A percentile compares a stretch with the other conserved stretches of the same genome.
These are phyloP conservation scores for Micrasema minimum DNA, from an alignment of 1,140 invertebrate genomes.

Conservation along the genomic window DNA sequence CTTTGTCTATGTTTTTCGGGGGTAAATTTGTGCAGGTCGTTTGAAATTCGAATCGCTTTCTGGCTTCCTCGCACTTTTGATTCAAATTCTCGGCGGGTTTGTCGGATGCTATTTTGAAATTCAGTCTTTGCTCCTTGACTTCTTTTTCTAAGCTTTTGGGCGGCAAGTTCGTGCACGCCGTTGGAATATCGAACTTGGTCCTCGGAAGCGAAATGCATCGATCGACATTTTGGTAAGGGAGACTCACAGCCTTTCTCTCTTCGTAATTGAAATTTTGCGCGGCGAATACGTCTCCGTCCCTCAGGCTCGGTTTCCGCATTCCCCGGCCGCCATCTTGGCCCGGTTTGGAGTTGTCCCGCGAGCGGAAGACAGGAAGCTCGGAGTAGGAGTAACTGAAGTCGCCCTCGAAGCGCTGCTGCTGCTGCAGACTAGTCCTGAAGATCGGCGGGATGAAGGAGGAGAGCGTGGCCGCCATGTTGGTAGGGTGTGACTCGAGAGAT, in stretches of 20 bases:
- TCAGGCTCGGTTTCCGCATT: too few species aligned
- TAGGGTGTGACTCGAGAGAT: not conserved
- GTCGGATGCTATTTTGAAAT: conserved; percentile 23
- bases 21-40: conserved; percentile 44
- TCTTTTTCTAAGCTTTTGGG: conserved; percentile 26
- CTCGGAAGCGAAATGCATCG: conserved; percentile 28
- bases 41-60: conserved; percentile 38
- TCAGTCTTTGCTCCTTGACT: conserved; percentile 2
- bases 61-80: conserved; percentile 19
- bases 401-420: conserved; percentile 24
- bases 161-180: conserved; percentile 22
- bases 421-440: conserved; percentile 38
- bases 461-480: conserved; percentile 47
- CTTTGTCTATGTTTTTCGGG: conserved; percentile 35
- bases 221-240: conserved; percentile 35
- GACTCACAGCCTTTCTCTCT: conserved; percentile 20
- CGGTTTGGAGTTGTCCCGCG: conserved; percentile 26
- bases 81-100: not conserved
- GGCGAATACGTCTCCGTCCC: not conserved
- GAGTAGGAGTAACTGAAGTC: conserved; percentile 53
- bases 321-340: conserved; percentile 7
- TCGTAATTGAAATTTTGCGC: conserved; percentile 9
- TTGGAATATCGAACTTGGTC: conserved; percentile 25
- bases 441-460: conserved; percentile 41
- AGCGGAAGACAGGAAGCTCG: conserved; percentile 43